A percentile compares a stretch with the other conserved stretches of the same genome.
Conservation (phyloP, 2,888 invertebrate genomes). For the Coleophora flavipennella region DNA sequence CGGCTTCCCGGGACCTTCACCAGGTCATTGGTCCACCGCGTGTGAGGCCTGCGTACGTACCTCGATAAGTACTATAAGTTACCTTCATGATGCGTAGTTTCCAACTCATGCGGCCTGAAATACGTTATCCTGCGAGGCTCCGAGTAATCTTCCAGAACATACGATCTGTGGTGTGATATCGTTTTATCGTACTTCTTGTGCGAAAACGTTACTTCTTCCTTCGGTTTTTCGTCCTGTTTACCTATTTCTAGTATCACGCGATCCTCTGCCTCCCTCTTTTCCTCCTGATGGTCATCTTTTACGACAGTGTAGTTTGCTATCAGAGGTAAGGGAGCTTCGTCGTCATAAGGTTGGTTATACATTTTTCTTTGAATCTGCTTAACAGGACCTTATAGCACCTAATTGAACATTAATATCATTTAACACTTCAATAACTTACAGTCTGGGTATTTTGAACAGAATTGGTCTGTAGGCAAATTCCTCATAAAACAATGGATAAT, state of each 20-base stretch:
- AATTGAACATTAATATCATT: no score
- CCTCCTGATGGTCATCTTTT: constrained; percentile 48
- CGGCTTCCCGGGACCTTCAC: no score
- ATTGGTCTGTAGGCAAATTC: no score
- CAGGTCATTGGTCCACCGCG: no score
- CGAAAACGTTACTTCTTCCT: constrained; percentile 59
- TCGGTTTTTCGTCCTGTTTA: constrained; percentile 55
- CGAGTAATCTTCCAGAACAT: constrained; percentile 54
- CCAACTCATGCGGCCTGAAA: constrained; percentile 54
- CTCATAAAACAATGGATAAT: no score
- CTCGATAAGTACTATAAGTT: no score
- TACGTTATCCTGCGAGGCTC: constrained; percentile 47
- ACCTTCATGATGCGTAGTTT: constrained; percentile 42
- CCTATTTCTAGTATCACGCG: constrained; percentile 67
- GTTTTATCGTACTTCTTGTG: constrained; percentile 70
- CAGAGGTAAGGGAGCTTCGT: constrained; percentile 52
- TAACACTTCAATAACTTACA: no score
- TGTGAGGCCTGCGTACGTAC: no score
- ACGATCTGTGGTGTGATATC: constrained; percentile 60
- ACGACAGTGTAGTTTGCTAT: constrained; percentile 53
- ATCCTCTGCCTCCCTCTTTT: constrained; percentile 50
- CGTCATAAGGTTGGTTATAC: constrained; percentile 52
- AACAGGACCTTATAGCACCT: no score
- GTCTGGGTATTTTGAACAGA: no score
- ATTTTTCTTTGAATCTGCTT: no score